Percentiles rank a stretch among this genome's conserved stretches.
phyloP scores from a whole-genome alignment of 2,888 invertebrate genomes.

The Empis livida region DNA sequence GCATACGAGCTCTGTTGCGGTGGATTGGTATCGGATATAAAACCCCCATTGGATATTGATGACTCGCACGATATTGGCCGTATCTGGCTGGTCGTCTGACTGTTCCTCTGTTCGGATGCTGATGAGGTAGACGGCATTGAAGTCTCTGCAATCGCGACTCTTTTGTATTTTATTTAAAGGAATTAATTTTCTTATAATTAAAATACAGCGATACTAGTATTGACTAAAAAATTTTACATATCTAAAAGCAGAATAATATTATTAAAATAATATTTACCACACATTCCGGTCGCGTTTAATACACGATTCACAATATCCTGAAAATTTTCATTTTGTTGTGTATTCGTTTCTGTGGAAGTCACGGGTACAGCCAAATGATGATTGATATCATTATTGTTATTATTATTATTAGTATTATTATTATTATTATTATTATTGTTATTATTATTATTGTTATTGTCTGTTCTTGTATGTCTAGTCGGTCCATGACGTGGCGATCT shows the following conservation, averaged over 20 bases:
- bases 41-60: conserved; percentile 28
- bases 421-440: no score
- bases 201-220: background rate
- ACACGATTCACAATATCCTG: conserved; percentile 19
- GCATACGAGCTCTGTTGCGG: conserved; percentile 13
- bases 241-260: no score
- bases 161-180: conserved; percentile 19
- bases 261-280: conserved; percentile 22
- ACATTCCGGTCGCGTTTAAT: conserved; percentile 25
- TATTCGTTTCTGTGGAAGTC: no score
- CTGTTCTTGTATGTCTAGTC: background rate
- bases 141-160: conserved; percentile 35
- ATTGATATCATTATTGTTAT: no score
- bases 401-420: no score
- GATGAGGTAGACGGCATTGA: conserved; percentile 23
- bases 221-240: background rate
- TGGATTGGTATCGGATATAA: conserved; percentile 23
- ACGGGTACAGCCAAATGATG: no score
- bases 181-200: no score
- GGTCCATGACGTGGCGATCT: background rate
- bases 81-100: conserved; percentile 19
- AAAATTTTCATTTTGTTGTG: no score
- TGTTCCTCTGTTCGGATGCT: conserved; percentile 15
- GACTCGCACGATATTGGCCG: conserved; percentile 26
- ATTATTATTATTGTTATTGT: no score